These are phyloP conservation scores for Ecliptopera silaceata DNA, from an alignment of 2,888 invertebrate species.

Conservation along the genomic window DNA sequence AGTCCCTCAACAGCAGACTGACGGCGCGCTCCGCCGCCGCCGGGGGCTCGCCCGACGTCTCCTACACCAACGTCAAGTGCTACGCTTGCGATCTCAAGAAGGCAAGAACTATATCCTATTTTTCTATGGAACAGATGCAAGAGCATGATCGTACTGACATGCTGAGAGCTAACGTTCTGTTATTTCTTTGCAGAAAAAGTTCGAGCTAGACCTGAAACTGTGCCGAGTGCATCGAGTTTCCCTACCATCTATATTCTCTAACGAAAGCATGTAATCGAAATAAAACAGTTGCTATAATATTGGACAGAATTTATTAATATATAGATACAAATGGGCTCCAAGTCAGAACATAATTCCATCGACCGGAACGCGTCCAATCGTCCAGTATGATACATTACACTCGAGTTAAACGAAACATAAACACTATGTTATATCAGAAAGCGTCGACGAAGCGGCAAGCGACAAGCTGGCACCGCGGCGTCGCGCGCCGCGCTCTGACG, in stretches of 20 bases:
- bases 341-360: conserved; percentile 62
- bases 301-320: conserved; percentile 80
- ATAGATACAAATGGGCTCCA: conserved; percentile 73
- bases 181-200: conserved; percentile 50
- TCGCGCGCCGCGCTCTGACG: conserved; percentile 31
- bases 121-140: too few relatives aligned
- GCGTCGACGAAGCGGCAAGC: conserved; percentile 66
- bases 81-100: conserved; percentile 68
- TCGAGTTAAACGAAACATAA: conserved; percentile 76
- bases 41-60: conserved; percentile 40
- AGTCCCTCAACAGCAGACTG: conserved; percentile 49
- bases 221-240: conserved; percentile 42
- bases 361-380: conserved; percentile 42
- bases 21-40: conserved; percentile 47
- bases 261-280: conserved; percentile 43
- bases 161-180: too few relatives aligned
- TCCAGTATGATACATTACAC: conserved; percentile 42
- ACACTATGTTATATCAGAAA: conserved; percentile 77
- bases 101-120: conserved; percentile 33
- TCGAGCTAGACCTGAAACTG: conserved; percentile 41
- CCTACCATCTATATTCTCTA: conserved; percentile 52
- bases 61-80: conserved; percentile 59
- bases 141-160: too few relatives aligned
- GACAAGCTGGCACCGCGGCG: conserved; percentile 58
- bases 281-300: conserved; percentile 55